Conservation (phyloP, 2,113 vertebrate genomes). For the Gila orcuttii region DNA sequence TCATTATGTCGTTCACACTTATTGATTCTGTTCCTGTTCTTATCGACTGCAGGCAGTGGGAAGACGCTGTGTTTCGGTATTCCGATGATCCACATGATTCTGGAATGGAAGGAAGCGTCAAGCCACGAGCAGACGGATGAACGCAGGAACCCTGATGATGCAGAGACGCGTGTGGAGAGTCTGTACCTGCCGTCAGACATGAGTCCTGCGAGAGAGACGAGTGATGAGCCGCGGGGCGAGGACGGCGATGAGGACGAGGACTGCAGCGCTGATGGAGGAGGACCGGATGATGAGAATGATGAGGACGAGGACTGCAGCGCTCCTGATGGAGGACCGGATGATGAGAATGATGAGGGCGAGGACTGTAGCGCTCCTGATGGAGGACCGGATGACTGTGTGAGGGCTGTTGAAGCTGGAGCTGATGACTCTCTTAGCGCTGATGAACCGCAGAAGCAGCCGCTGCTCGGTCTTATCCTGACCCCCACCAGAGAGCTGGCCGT, state of each 20-base stretch:
- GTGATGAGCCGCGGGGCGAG: neutral
- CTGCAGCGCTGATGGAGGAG: no score
- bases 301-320: no score
- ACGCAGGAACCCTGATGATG: constrained; percentile 13
- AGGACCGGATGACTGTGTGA: no score
- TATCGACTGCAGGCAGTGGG: constrained; percentile 83
- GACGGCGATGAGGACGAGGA: constrained; percentile 12
- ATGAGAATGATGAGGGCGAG: no score
- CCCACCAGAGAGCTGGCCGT: constrained; percentile 96
- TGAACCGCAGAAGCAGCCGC: constrained; percentile 66
- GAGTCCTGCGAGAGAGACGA: no score
- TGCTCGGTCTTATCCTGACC: constrained; percentile 91
- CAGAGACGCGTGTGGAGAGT: constrained; percentile 53
- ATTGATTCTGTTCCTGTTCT: neutral
- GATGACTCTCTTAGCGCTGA: neutral
- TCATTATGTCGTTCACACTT: neutral
- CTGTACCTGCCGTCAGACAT: constrained; percentile 47
- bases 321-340: no score
- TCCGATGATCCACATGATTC: constrained; percentile 91
- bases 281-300: no score
- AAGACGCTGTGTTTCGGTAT: constrained; percentile 96
- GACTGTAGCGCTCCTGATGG: no score
- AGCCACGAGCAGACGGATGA: constrained; percentile 38
- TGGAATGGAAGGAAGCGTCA: constrained; percentile 81
- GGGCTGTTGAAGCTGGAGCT: neutral